Percentiles rank a stretch among this genome's conserved stretches.
phyloP scores from a whole-genome alignment of 2,113 vertebrate genomes.

The Melozone crissalis region DNA sequence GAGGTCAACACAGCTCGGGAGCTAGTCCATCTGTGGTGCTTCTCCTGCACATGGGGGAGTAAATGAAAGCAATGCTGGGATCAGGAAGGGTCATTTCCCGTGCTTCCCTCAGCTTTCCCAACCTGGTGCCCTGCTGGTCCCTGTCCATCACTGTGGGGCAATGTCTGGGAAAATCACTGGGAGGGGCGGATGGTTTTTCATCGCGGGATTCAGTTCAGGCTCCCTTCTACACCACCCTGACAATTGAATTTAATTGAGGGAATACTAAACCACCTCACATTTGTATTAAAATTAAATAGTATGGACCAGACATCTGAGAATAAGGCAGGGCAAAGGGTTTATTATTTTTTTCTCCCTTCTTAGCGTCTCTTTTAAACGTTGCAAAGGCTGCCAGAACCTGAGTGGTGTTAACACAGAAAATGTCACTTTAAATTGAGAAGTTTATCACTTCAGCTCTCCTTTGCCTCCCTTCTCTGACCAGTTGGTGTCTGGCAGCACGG shows the following conservation, averaged over 20 bases:
- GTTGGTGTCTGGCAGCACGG: not conserved
- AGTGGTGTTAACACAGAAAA: not conserved
- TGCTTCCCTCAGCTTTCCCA: not conserved
- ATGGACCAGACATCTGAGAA: constrained; percentile 41
- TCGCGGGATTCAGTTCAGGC: constrained; percentile 38
- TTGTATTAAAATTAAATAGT: constrained; percentile 67
- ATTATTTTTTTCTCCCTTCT: not conserved
- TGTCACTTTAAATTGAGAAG: constrained; percentile 11
- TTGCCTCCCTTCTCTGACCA: not conserved
- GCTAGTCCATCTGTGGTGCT: not conserved
- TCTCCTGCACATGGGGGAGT: not conserved
- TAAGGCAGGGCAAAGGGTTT: not conserved
- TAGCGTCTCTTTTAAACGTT: constrained; percentile 26
- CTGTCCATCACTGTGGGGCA: not conserved
- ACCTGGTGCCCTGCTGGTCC: not conserved
- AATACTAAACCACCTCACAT: constrained; percentile 48
- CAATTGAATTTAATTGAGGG: constrained; percentile 57
- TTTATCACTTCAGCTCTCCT: not conserved
- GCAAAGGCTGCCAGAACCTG: not conserved
- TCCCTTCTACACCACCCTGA: not conserved
- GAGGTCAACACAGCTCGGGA: rapidly evolving
- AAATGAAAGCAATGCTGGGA: not conserved
- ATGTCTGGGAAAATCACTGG: not conserved
- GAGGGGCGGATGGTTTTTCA: constrained; percentile 20
- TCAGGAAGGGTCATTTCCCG: not conserved